Evolutionary conservation across 2,797 vertebrate species (phyloP), one percentile per base, ranked within the genome.

Genomic region (Lepus townsendii): DNA sequence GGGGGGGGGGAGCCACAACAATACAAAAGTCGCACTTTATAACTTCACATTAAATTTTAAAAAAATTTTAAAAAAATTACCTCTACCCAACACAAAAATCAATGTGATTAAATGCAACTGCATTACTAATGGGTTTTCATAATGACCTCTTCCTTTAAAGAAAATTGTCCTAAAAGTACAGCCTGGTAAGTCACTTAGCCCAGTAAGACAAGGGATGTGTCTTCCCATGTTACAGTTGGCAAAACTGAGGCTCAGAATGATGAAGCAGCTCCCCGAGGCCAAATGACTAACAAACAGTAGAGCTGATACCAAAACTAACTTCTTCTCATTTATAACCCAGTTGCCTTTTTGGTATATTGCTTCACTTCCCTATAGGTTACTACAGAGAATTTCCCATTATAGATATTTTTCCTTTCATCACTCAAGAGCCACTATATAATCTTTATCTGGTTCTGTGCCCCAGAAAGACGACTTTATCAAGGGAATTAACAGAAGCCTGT

Each of bases 201-300:
- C 52, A 69, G 69, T 3, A 87, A 83, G 26, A 20, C 27, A 87
- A 94, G 35, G 38, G 66, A 26, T 68, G 14, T 54, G n/a, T 68
- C 35, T 93, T 77, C 24, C 76, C 83, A 27, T 30, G 50, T 68
- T 30, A 75, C 4, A 71, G 35, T 10, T 84, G 52, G 50, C n/a
- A 83, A 92, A 86, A 91, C 27, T 52, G 42, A 73, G 54, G 10
- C 32, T 80, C 77, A 86, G n/a, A 38, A 92, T 32, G 30, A 38
- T 87, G 17, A 60, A 13, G 10, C 26, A 11, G 17, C 78, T 92
- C 96, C 24, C 63, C 68, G 80, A 90, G 35, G 68, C 77, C 63
- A 78, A 57, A 26, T n/a, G 16, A 82, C 72, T 8, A 47, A 4
- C 77, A 87, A 92, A 54, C 2, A 5, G 7, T 60, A 82, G 35